Evolutionary conservation across 2,888 invertebrate species (phyloP).

Genomic region (Mythimna impura): DNA sequence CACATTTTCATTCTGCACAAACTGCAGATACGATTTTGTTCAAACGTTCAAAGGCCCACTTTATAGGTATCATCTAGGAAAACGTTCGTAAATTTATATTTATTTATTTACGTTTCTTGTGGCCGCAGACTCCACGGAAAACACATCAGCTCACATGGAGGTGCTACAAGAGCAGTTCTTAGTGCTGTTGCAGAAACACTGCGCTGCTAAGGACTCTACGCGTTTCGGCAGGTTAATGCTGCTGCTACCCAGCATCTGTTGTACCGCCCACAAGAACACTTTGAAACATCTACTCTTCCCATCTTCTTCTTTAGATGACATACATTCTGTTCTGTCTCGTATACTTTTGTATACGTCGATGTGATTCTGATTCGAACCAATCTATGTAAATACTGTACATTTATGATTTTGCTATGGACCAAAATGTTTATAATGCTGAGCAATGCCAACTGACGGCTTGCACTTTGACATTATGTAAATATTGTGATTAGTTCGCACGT

Average conservation of each 20-base stretch:
- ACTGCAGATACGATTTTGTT: not conserved
- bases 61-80: too few species aligned
- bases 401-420: conserved; percentile 22
- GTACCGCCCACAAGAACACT: conserved; percentile 75
- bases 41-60: not conserved
- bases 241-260: conserved; percentile 92
- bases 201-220: conserved; percentile 84
- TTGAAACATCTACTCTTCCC: conserved; percentile 94
- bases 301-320: conserved; percentile 88
- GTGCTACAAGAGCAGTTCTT: conserved; percentile 95
- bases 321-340: conserved; percentile 77
- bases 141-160: conserved; percentile 86
- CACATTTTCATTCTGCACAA: not conserved
- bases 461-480: not conserved
- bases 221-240: conserved; percentile 94
- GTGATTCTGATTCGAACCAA: conserved; percentile 41
- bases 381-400: conserved; percentile 30
- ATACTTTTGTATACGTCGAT: conserved; percentile 79
- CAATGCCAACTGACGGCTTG: not conserved
- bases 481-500: not conserved
- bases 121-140: conserved; percentile 73
- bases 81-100: too few species aligned
- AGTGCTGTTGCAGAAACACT: conserved; percentile 94
- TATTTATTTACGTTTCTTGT: conserved; percentile 42
- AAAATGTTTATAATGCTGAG: conserved; percentile 9